Evolutionary conservation across 2,888 invertebrate species (phyloP).

Genomic region (Euplexia lucipara): DNA sequence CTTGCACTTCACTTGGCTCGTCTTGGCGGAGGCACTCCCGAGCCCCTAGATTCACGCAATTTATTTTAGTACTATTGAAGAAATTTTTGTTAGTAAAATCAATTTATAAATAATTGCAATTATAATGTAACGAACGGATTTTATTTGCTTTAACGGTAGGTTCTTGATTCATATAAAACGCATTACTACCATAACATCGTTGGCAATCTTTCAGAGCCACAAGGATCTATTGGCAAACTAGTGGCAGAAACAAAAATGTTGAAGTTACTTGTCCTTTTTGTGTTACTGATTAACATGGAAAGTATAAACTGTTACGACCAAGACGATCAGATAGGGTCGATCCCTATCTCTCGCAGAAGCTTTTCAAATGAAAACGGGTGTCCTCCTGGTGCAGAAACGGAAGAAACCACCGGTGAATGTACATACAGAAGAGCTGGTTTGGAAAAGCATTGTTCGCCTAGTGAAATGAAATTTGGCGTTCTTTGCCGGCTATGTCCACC

Average conservation of each 20-base stretch:
- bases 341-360: too few relatives aligned
- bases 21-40: too few relatives aligned
- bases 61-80: too few relatives aligned
- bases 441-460: too few relatives aligned
- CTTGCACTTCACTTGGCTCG: too few relatives aligned
- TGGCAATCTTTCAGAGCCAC: background rate
- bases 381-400: background rate
- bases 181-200: background rate
- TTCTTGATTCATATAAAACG: background rate
- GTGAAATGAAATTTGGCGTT: too few relatives aligned
- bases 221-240: background rate
- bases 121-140: background rate
- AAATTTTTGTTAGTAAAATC: background rate
- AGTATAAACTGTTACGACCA: background rate
- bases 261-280: background rate
- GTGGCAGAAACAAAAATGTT: background rate
- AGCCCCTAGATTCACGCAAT: too few relatives aligned
- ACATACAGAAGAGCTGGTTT: too few relatives aligned
- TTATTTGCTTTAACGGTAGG: too few relatives aligned
- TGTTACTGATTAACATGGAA: background rate
- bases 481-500: too few relatives aligned
- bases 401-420: too few relatives aligned
- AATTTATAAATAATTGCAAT: background rate
- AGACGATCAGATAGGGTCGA: background rate
- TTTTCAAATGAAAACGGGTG: too few relatives aligned